Percentiles rank a stretch among this genome's conserved stretches.
These are phyloP conservation scores for Enteromius trimaculatus DNA, from an alignment of 2,797 vertebrate species.

Conservation along the genomic window DNA sequence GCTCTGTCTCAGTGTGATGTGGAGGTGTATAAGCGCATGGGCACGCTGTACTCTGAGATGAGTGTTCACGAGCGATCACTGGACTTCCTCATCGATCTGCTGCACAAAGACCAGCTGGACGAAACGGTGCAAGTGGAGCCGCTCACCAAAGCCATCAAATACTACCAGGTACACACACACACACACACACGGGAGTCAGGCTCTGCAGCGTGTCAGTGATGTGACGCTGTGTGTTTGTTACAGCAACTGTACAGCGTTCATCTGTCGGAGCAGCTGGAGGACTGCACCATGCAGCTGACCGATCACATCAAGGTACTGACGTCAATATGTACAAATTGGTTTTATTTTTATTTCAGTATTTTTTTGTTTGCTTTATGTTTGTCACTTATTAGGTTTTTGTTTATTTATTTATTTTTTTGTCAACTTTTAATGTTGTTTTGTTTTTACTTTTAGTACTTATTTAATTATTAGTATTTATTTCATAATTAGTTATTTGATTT, in stretches of 20 bases:
- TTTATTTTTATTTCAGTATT: no score
- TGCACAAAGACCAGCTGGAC: slow-evolving; percentile 97
- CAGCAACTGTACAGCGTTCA: slow-evolving; percentile 96
- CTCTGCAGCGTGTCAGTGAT: neutral
- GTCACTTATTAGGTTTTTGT: no score
- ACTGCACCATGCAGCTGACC: slow-evolving; percentile 91
- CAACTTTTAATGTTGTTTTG: no score
- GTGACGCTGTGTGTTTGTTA: neutral
- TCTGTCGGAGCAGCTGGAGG: slow-evolving; percentile 86
- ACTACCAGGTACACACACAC: slow-evolving; percentile 88
- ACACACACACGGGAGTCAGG: neutral
- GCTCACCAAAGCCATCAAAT: slow-evolving; percentile 95
- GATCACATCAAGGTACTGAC: slow-evolving; percentile 88
- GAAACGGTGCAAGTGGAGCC: slow-evolving; percentile 95
- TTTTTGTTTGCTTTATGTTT: no score
- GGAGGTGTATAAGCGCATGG: slow-evolving; percentile 94
- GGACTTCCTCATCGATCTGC: slow-evolving; percentile 93
- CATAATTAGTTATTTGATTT: no score
- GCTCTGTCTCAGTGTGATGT: slow-evolving; percentile 88
- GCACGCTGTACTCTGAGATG: slow-evolving; percentile 92
- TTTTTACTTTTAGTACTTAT: no score
- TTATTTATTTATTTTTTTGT: no score
- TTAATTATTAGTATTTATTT: no score
- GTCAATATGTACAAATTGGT: no score
- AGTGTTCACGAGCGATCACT: slow-evolving; percentile 93